Conservation (phyloP, 2,888 invertebrate genomes). For the Ormyrus nitidulus region DNA sequence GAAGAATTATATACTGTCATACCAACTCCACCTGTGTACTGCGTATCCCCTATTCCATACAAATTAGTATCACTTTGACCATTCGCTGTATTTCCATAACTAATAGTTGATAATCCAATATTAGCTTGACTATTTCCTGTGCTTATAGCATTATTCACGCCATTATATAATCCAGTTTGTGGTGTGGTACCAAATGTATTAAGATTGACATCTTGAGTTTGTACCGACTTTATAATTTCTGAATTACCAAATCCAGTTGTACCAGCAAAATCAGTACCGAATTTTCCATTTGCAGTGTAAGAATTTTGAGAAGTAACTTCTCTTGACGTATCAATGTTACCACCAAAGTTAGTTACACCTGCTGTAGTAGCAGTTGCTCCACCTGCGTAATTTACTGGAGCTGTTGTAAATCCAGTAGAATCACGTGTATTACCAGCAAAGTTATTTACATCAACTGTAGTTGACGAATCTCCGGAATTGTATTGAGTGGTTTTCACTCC, state of each 20-base stretch:
- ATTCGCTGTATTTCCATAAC: not conserved
- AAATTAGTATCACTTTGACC: conserved; percentile 19
- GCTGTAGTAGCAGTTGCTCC: conserved; percentile 37
- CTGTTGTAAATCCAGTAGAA: conserved; percentile 30
- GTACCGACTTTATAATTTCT: conserved; percentile 24
- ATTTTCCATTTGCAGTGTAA: not conserved
- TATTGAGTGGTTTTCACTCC: conserved; percentile 32
- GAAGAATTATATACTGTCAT: conserved; percentile 49
- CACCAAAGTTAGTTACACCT: conserved; percentile 36
- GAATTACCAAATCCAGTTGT: conserved; percentile 22
- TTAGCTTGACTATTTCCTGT: not conserved
- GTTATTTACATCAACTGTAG: conserved; percentile 40
- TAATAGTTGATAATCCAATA: conserved; percentile 17
- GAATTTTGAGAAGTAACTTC: conserved; percentile 21
- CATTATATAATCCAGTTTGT: conserved; percentile 8
- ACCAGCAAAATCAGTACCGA: conserved; percentile 36
- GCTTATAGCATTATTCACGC: conserved; percentile 2
- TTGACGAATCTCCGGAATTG: conserved; percentile 41
- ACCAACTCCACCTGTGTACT: conserved; percentile 33
- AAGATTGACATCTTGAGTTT: conserved; percentile 23
- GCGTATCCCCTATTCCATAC: conserved; percentile 27
- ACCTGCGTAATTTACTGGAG: conserved; percentile 5
- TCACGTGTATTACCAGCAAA: conserved; percentile 26
- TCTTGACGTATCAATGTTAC: conserved; percentile 1
- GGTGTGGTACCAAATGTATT: conserved; percentile 24